Evolutionary conservation across 2,888 invertebrate genomes (phyloP).

Genomic region (Eremobia ochroleuca): DNA sequence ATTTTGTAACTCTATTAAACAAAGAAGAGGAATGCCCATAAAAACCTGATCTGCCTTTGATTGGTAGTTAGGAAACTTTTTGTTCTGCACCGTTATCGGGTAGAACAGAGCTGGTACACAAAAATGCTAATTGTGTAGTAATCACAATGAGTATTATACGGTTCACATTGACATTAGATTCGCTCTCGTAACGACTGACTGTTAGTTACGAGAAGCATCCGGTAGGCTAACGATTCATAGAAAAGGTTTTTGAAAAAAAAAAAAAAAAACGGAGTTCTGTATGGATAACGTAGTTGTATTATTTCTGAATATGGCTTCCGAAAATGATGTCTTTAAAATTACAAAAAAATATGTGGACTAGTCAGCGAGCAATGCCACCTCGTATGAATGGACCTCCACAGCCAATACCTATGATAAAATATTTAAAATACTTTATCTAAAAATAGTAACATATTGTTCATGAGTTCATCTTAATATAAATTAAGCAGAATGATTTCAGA

Average conservation of each 20-base stretch:
- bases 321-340: background rate
- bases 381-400: background rate
- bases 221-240: conserved; percentile 71
- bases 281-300: background rate
- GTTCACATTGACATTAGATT: conserved; percentile 78
- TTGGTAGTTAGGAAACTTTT: conserved; percentile 53
- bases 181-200: conserved; percentile 72
- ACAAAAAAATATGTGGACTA: background rate
- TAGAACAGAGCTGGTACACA: conserved; percentile 51
- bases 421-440: background rate
- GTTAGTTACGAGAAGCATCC: conserved; percentile 80
- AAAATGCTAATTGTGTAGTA: conserved; percentile 69
- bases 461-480: conserved; percentile 24
- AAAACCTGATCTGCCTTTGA: conserved; percentile 27
- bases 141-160: conserved; percentile 69
- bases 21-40: background rate
- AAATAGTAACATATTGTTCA: conserved; percentile 1
- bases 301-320: background rate
- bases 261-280: conserved; percentile 73
- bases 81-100: conserved; percentile 59
- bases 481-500: conserved; percentile 38
- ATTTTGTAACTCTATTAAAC: background rate
- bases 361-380: too few relatives aligned
- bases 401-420: background rate
- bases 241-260: conserved; percentile 70